A percentile compares a stretch with the other conserved stretches of the same genome.
These are phyloP conservation scores for Dendrolimus punctatus DNA, from an alignment of 1,140 invertebrate genomes.

Conservation along the genomic window DNA sequence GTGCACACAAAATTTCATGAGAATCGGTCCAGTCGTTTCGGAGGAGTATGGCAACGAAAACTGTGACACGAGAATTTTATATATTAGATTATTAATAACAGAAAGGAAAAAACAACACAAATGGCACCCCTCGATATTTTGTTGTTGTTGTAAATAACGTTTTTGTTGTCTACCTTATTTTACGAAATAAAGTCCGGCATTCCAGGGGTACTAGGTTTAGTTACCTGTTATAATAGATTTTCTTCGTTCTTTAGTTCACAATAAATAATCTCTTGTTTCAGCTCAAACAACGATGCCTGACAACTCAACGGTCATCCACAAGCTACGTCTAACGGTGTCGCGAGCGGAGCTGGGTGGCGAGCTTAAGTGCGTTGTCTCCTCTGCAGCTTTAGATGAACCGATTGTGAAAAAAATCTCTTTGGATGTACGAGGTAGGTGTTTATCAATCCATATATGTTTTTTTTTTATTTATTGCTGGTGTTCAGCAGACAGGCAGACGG, in stretches of 20 bases:
- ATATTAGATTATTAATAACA: too few relatives aligned
- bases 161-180: too few relatives aligned
- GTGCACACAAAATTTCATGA: too few relatives aligned
- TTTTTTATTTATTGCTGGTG: too few relatives aligned
- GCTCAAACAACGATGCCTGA: constrained; percentile 50
- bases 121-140: too few relatives aligned
- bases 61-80: too few relatives aligned
- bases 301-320: constrained; percentile 34
- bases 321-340: constrained; percentile 75
- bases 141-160: too few relatives aligned
- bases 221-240: constrained; percentile 4
- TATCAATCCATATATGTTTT: neutral
- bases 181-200: too few relatives aligned
- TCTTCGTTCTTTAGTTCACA: neutral
- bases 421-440: constrained; percentile 86
- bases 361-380: constrained; percentile 85
- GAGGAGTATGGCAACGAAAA: too few relatives aligned
- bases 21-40: too few relatives aligned
- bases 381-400: constrained; percentile 79
- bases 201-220: neutral
- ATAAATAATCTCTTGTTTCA: constrained; percentile 31
- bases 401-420: constrained; percentile 78
- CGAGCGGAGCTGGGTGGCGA: constrained; percentile 83
- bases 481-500: too few relatives aligned
- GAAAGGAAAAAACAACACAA: too few relatives aligned